phyloP scores from a whole-genome alignment of 2,888 invertebrate species.

The Eumerus sabulonum region DNA sequence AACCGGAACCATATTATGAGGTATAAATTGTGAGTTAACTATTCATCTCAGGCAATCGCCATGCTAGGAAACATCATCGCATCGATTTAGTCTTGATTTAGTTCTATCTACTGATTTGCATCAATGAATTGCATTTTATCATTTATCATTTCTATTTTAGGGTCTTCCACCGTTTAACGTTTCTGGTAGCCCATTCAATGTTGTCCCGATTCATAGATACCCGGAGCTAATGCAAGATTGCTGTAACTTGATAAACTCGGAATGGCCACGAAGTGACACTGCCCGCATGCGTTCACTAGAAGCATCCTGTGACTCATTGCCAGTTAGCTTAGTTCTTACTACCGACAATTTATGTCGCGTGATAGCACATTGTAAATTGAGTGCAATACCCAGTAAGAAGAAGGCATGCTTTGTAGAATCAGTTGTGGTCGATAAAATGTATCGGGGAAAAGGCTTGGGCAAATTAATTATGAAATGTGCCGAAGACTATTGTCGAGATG shows the following conservation, averaged over 20 bases:
- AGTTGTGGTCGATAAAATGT: constrained; percentile 86
- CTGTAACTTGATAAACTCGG: constrained; percentile 89
- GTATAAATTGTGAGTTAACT: constrained; percentile 72
- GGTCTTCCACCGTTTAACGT: constrained; percentile 79
- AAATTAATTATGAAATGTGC: constrained; percentile 86
- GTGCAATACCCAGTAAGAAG: constrained; percentile 84
- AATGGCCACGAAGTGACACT: constrained; percentile 91
- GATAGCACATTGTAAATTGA: constrained; percentile 90
- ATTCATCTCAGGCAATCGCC: background rate
- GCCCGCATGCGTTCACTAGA: constrained; percentile 88
- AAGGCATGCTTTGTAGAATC: constrained; percentile 90
- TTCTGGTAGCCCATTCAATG: constrained; percentile 79
- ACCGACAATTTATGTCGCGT: constrained; percentile 81
- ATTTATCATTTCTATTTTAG: constrained; percentile 68
- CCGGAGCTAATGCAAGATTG: constrained; percentile 86
- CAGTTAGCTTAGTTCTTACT: constrained; percentile 86
- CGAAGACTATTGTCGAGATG: constrained; percentile 85
- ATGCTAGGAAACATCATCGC: no score
- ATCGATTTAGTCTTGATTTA: no score
- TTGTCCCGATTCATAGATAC: constrained; percentile 86
- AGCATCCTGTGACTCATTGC: constrained; percentile 86
- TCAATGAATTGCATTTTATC: no score
- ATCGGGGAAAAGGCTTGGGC: constrained; percentile 88
- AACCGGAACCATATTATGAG: constrained; percentile 78
- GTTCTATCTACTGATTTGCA: no score